A percentile compares a stretch with the other conserved stretches of the same genome.
Evolutionary conservation across 2,113 vertebrate genomes (phyloP).

Genomic region (Oenanthe oenanthe): DNA sequence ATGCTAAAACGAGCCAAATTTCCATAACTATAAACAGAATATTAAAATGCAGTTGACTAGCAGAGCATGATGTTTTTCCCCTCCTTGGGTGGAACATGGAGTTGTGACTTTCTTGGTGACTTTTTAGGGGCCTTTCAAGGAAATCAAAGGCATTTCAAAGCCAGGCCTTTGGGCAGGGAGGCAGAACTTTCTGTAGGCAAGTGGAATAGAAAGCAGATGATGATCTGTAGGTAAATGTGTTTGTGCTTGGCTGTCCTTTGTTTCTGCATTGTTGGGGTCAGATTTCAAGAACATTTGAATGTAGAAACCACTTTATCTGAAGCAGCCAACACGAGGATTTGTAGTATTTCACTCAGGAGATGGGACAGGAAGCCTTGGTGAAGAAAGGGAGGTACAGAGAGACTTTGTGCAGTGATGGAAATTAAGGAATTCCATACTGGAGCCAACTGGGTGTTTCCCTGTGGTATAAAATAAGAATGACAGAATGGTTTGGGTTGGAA

Average conservation of each 20-base stretch:
- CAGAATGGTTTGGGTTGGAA: not conserved
- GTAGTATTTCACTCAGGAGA: not conserved
- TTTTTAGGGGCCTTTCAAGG: not conserved
- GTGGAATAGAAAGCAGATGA: not conserved
- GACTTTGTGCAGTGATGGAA: not conserved
- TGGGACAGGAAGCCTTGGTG: not conserved
- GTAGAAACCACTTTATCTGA: not conserved
- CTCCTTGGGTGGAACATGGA: not conserved
- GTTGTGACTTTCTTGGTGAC: not conserved
- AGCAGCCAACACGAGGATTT: not conserved
- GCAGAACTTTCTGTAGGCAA: not conserved
- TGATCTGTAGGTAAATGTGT: fast-evolving
- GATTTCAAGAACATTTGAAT: not conserved
- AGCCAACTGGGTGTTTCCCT: not conserved
- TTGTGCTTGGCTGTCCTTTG: not conserved
- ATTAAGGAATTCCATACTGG: not conserved
- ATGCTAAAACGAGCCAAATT: constrained; percentile 40
- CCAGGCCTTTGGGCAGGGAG: not conserved
- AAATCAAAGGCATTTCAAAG: not conserved
- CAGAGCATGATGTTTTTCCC: not conserved
- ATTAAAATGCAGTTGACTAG: not conserved
- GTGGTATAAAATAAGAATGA: not conserved
- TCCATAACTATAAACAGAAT: constrained; percentile 42
- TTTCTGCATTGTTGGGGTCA: fast-evolving
- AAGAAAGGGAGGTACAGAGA: fast-evolving